Evolutionary conservation across 2,888 invertebrate species (phyloP), one percentile per base, ranked within the genome.

Genomic region (Eupithecia centaureata): DNA sequence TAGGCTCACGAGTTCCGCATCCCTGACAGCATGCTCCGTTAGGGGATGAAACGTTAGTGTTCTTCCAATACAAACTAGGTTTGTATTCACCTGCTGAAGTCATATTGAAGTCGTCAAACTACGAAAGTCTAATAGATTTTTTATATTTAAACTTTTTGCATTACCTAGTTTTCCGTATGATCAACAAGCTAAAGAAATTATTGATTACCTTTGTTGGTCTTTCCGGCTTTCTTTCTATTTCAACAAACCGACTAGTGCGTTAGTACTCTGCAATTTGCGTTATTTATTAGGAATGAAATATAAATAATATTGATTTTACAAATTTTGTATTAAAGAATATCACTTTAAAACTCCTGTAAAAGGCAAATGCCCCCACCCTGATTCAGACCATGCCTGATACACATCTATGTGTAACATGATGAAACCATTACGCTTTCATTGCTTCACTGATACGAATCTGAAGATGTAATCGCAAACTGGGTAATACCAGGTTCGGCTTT

Each of bases 351-450:
- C 12, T 47, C 12, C 3, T 22, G 47, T 47, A 47, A 42, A 42
- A 7, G 42, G 12, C 47, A 47, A 47, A 47, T 15, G 59, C 62
- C 58, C 62, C 62, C 28, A 27, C 13, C 61, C 68, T 65, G 52
- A 27, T 38, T 68, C 15, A 58, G 59, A n/a, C 62, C 62, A 56
- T 27, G n/a, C 5, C 61, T 63, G 83, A 82, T 82, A 74, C 35
- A 56, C 61, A 81, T 81, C 79, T 66, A 27, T 74, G 72, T 76
- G 78, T 67, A 77, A 72, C 74, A 76, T 75, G 79, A 82, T 79
- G 76, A 77, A 75, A 76, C 67, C 54, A 78, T 82, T 77, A 77
- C 73, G 68, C 73, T 72, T 78, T 77, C 78, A 78, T 76, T 80
- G 74, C 72, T 70, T 60, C 25, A 58, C 22, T 60, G 66, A 70